Evolutionary conservation across 2,113 vertebrate genomes (phyloP), one percentile per base, ranked within the genome.

Genomic region (Cacatua alba): DNA sequence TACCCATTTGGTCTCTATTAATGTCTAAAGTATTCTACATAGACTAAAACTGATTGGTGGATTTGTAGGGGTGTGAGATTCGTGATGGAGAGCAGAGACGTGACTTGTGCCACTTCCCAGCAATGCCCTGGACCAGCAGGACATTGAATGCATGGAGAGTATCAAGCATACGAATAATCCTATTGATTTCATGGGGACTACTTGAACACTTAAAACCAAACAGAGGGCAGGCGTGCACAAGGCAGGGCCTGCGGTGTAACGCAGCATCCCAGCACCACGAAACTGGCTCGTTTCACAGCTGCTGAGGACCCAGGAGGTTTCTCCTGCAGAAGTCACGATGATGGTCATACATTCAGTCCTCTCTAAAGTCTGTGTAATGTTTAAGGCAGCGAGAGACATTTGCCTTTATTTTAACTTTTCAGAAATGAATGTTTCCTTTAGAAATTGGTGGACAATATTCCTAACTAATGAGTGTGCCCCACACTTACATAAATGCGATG

Each of bases 351-450:
- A 90, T 94, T 90, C 80, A 90, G 60, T 78, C 65, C 86, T 88
- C 80, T 93, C 70, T 46, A 48, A 82, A 74, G 85, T 85, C 79
- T 90, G 49, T 69, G 91, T 37, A 57, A 92, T 43, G 70, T 90
- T 96, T 94, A 96, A 96, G 96, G 94, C 94, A 95, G 77, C 17
- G 23, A 89, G 81, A 89, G 69, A 95, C 94, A 70, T 82, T 94
- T 89, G 82, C 96, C 96, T 97, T 91, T 93, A 77, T 92, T 81
- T 91, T 65, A 88, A 83, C 82, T 63, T 84, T 80, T 86, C 75
- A 68, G 86, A 94, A 97, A 83, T 29, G 5, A 44, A 17, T 20
- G 78, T 72, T 93, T 76, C 49, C 90, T 72, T 84, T 80, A 94
- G 86, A 94, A 96, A 88, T 15, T 74, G 60, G 72, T 46, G 44